Evolutionary conservation across 1,140 invertebrate genomes (phyloP), one percentile per base, ranked within the genome.

Genomic region (Papilio polytes): DNA sequence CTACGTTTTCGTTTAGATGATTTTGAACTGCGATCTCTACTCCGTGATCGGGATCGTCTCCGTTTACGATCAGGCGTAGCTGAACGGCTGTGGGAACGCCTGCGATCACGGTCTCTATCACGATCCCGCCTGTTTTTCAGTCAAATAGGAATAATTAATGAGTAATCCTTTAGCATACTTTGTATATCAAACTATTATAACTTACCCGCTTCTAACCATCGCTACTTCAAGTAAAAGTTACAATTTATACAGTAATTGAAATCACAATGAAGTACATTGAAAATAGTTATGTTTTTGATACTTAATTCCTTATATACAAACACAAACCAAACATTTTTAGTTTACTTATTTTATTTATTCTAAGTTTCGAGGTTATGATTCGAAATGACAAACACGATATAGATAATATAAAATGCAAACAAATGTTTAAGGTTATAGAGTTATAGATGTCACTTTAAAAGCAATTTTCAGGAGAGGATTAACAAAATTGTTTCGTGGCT

Each of bases 31-130:
- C 96, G 94, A 22, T 97, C 96, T 83, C 96, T 95, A 84, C 97
- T 97, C 79, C 96, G 94, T 10, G 97, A 97, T 20, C 97, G 92
- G 3, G 96, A 95, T 46, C 96, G 94, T 36, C 92, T 83, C 20
- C 93, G 86, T 84, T 96, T 96, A 80, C 97, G 94, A 82, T 97
- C 96, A 31, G 96, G 96, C 41, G 95, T 95, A 8, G 86, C 86
- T 18, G 96, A 96, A 66, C 96, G 94, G 80, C 95, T 95, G 22
- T 92, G 93, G 8, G 94, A 95, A 7, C 94, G 91, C 51, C 94
- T 88, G 2, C 95, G 90, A 78, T 94, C 92, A 3, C 95, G 92
- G 80, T 94, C 93, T 63, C 93, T 86, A 80, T 90, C 94, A 81
- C 89, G 88, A 81, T 95, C 92, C 78, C 94, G 91, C 44, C 92